A percentile compares a stretch with the other conserved stretches of the same genome.
phyloP scores from a whole-genome alignment of 2,888 invertebrate species.

The Clusia tigrina region DNA sequence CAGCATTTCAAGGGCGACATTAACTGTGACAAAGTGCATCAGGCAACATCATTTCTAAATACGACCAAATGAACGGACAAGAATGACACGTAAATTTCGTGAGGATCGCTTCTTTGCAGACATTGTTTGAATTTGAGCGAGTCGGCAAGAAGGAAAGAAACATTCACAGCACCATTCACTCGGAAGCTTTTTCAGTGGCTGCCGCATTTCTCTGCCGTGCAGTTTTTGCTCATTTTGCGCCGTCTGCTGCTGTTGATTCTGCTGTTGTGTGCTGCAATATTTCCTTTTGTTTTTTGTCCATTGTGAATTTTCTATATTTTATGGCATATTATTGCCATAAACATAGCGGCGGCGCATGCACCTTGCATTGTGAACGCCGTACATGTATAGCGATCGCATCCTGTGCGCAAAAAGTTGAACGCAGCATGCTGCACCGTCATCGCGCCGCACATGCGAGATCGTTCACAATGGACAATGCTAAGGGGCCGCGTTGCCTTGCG shows the following conservation, averaged over 20 bases:
- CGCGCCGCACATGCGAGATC: background rate
- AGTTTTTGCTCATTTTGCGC: background rate
- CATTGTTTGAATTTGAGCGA: too few species aligned
- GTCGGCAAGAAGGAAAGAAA: background rate
- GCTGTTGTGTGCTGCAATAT: background rate
- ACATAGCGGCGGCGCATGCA: slow-evolving; percentile 13
- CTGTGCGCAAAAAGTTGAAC: background rate
- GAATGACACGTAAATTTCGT: background rate
- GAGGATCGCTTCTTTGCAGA: too few species aligned
- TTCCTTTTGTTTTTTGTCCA: background rate
- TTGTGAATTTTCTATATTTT: slow-evolving; percentile 47
- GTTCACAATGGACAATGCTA: background rate
- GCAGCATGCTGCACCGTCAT: slow-evolving; percentile 41
- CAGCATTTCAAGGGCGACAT: slow-evolving; percentile 24
- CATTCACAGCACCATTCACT: background rate
- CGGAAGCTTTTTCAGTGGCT: background rate
- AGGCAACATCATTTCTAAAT: slow-evolving; percentile 19
- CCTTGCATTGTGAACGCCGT: slow-evolving; percentile 22
- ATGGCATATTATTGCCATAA: slow-evolving; percentile 51
- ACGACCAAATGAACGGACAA: slow-evolving; percentile 6
- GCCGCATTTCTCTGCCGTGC: background rate
- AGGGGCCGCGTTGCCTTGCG: background rate
- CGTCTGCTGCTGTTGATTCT: background rate
- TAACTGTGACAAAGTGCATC: slow-evolving; percentile 21
- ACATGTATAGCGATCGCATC: slow-evolving; percentile 1